Percentiles rank a stretch among this genome's conserved stretches.
Conservation (phyloP, 2,113 vertebrate species). For the Python bivittatus region DNA sequence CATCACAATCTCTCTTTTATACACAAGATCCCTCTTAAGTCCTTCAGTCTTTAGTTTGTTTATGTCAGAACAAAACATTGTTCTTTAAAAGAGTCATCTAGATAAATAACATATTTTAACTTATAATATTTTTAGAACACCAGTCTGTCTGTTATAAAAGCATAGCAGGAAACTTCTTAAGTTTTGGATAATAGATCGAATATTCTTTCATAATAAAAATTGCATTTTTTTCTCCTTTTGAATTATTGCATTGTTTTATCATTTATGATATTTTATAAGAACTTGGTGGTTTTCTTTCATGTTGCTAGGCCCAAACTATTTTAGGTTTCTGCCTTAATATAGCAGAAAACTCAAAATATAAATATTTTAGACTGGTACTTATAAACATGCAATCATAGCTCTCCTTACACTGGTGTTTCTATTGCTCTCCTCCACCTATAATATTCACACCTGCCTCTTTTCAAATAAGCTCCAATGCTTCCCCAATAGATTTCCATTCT, state of each 20-base stretch:
- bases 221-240: neutral
- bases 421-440: no score
- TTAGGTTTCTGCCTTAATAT: neutral
- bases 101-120: neutral
- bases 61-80: neutral
- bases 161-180: neutral
- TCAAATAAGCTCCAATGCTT: no score
- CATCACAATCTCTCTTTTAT: no score
- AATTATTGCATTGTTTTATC: conserved; percentile 19
- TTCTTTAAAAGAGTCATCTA: neutral
- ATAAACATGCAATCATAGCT: no score
- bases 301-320: conserved; percentile 2
- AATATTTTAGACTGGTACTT: neutral
- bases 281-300: conserved; percentile 3
- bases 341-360: neutral
- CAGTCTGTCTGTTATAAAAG: no score
- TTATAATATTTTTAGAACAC: no score
- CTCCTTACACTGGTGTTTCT: no score
- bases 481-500: no score
- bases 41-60: no score
- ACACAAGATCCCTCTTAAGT: no score
- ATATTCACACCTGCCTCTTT: no score
- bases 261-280: neutral
- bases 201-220: neutral
- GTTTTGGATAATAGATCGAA: neutral